Evolutionary conservation across 1,140 invertebrate species (phyloP).

Genomic region (Acarapis woodi): DNA sequence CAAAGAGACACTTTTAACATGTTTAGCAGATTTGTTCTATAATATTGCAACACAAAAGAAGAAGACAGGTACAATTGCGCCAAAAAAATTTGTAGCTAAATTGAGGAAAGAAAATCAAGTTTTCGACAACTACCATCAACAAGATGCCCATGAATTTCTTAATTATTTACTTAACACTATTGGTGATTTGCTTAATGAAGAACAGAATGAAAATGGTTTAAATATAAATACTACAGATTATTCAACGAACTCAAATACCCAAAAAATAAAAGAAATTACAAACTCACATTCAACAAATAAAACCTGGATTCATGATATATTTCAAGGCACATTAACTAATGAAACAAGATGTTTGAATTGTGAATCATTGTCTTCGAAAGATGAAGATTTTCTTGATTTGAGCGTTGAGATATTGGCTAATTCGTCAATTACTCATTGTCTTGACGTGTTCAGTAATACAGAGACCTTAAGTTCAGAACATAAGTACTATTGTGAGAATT

Average conservation of each 20-base stretch:
- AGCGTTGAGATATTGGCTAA: conserved; percentile 98
- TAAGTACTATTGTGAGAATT: conserved; percentile 99
- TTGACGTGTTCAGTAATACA: conserved; percentile 87
- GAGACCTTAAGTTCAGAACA: conserved; percentile 97
- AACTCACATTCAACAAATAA: conserved; percentile 27
- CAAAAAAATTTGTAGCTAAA: conserved; percentile 95
- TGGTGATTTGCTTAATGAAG: conserved; percentile 26
- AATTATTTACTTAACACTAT: conserved; percentile 84
- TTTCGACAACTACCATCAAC: conserved; percentile 99
- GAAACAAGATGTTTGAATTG: conserved; percentile 97
- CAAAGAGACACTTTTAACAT: conserved; percentile 89
- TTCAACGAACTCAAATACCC: background rate
- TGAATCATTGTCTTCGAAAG: conserved; percentile 42
- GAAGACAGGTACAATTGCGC: conserved; percentile 94
- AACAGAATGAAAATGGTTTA: conserved; percentile 5
- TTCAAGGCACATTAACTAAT: conserved; percentile 94
- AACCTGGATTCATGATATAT: conserved; percentile 98
- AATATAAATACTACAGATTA: no score
- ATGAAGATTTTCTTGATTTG: conserved; percentile 96
- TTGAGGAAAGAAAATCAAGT: conserved; percentile 96
- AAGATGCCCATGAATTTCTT: conserved; percentile 98
- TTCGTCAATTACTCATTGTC: conserved; percentile 91
- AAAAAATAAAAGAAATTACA: background rate
- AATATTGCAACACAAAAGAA: conserved; percentile 98
- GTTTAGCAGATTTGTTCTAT: conserved; percentile 90